Percentiles rank a stretch among this genome's conserved stretches.
These are phyloP conservation scores for Carettochelys insculpta DNA, from an alignment of 2,113 vertebrate genomes.

Conservation along the genomic window DNA sequence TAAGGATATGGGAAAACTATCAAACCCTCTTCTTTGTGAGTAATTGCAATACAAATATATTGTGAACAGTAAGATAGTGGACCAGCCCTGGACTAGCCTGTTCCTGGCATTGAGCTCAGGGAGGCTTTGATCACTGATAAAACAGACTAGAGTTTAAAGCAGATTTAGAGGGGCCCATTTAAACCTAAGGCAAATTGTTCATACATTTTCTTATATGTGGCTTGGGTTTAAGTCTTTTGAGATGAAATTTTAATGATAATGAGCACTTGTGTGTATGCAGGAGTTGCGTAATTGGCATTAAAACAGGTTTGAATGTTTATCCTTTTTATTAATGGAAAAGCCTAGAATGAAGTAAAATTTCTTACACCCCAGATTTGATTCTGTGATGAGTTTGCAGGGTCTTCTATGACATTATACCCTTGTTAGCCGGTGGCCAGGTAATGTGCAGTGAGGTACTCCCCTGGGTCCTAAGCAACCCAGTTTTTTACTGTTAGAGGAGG, in stretches of 20 bases:
- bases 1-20: rapidly evolving
- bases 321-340: not conserved
- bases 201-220: not conserved
- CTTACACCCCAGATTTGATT: not conserved
- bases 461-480: too few relatives aligned
- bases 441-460: too few relatives aligned
- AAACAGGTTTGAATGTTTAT: not conserved
- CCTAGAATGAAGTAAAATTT: not conserved
- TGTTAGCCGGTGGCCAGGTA: too few relatives aligned
- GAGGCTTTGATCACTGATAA: not conserved
- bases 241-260: not conserved
- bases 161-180: not conserved
- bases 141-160: not conserved
- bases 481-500: too few relatives aligned
- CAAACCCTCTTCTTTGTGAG: not conserved
- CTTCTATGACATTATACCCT: not conserved
- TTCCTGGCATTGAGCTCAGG: not conserved
- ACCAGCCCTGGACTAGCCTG: not conserved
- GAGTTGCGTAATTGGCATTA: not conserved
- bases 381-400: not conserved
- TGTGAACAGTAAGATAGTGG: rapidly evolving
- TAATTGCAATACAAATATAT: not conserved
- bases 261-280: not conserved
- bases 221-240: too few relatives aligned
- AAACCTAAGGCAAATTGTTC: not conserved